Conservation (phyloP, 2,113 vertebrate genomes). For the Mesitornis unicolor region DNA sequence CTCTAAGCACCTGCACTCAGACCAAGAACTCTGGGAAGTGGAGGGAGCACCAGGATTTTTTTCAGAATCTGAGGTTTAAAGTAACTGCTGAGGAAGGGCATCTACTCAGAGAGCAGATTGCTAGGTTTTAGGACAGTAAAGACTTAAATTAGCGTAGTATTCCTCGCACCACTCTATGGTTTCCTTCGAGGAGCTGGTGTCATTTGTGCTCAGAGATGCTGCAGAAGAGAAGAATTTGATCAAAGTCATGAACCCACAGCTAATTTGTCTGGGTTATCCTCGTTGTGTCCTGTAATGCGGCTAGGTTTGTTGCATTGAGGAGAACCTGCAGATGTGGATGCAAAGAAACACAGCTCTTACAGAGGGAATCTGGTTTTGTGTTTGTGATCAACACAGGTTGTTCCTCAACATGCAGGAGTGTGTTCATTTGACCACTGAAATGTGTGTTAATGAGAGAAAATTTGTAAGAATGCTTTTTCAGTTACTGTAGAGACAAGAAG, state of each 20-base stretch:
- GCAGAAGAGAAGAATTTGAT: background rate
- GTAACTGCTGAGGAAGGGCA: background rate
- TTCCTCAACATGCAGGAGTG: background rate
- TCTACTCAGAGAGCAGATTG: background rate
- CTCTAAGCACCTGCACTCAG: background rate
- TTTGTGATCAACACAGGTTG: background rate
- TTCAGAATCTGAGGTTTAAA: background rate
- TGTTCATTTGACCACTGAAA: background rate
- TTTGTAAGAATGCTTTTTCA: background rate
- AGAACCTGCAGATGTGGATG: background rate
- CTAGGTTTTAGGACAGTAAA: background rate
- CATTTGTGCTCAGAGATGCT: background rate
- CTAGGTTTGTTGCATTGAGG: background rate
- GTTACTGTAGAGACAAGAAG: background rate
- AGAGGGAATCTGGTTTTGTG: background rate
- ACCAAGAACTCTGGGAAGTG: background rate
- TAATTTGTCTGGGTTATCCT: background rate
- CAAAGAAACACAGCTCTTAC: background rate
- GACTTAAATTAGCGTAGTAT: background rate
- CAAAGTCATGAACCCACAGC: background rate
- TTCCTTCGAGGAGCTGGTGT: background rate
- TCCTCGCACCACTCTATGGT: fast-evolving
- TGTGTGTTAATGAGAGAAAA: background rate
- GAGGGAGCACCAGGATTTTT: background rate
- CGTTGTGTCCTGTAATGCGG: background rate